Evolutionary conservation across 2,113 vertebrate genomes (phyloP).

Genomic region (Perca fluviatilis): DNA sequence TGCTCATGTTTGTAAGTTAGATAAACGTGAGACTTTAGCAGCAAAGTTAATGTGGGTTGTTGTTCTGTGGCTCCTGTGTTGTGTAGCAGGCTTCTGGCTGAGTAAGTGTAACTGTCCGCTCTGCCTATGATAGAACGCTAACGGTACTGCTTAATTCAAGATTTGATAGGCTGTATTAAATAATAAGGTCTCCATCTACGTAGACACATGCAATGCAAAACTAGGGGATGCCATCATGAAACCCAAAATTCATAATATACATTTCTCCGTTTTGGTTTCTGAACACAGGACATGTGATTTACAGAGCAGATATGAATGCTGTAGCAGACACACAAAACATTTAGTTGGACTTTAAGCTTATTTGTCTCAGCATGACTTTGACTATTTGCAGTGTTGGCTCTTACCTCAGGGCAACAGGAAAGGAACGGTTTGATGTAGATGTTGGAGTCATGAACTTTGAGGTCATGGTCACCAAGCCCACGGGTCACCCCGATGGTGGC

Average conservation of each 20-base stretch:
- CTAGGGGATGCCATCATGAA: neutral
- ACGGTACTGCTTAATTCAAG: neutral
- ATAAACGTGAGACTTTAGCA: no score
- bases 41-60: no score
- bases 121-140: no score
- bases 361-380: neutral
- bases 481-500: constrained; percentile 97
- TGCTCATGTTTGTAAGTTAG: no score
- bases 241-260: neutral
- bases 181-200: neutral
- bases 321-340: neutral
- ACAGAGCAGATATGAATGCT: neutral
- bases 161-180: neutral
- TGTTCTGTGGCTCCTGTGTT: no score
- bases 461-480: constrained; percentile 97
- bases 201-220: neutral
- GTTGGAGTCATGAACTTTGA: constrained; percentile 98
- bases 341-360: neutral
- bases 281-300: neutral
- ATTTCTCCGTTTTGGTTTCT: no score
- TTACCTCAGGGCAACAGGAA: constrained; percentile 95
- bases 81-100: neutral
- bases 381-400: neutral
- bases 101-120: no score
- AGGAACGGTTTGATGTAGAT: constrained; percentile 99